Conservation (phyloP, 2,888 invertebrate genomes). For the Andrena minutula region DNA sequence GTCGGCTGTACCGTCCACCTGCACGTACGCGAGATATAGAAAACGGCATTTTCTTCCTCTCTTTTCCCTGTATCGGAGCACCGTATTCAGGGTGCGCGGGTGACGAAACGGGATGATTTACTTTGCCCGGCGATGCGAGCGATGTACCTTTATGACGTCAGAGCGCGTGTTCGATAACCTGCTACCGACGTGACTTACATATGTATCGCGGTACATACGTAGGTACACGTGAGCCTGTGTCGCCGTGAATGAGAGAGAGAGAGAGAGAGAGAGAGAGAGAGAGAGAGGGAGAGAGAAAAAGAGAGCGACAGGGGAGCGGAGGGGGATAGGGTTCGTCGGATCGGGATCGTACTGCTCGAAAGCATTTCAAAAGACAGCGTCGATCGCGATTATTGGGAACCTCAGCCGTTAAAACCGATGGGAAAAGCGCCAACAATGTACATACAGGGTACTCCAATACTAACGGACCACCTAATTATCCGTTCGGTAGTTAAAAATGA, state of each 20-base stretch:
- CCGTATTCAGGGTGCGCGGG: conserved; percentile 75
- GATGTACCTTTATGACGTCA: conserved; percentile 84
- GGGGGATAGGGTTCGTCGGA: conserved; percentile 36
- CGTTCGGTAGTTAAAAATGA: not conserved
- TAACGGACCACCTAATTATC: not conserved
- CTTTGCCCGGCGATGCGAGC: conserved; percentile 82
- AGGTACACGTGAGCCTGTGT: conserved; percentile 48
- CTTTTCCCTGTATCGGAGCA: conserved; percentile 43
- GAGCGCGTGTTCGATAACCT: conserved; percentile 78
- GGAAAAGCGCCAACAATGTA: conserved; percentile 11
- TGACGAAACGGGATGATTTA: conserved; percentile 79
- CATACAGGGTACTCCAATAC: not conserved
- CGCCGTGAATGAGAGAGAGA: conserved; percentile 61
- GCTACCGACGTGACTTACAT: conserved; percentile 71
- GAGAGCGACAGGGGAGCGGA: conserved; percentile 46
- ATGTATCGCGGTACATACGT: conserved; percentile 41
- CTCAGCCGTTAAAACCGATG: conserved; percentile 44
- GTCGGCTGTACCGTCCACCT: conserved; percentile 8
- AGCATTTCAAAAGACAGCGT: conserved; percentile 68
- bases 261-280: conserved; percentile 37
- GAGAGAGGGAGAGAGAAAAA: conserved; percentile 58
- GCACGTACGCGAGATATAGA: not conserved
- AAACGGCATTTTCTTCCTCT: not conserved
- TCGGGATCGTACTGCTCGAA: conserved; percentile 58
- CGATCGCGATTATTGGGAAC: conserved; percentile 65